Conservation (phyloP, 2,797 vertebrate genomes). For the Aviceda cuculoides region DNA sequence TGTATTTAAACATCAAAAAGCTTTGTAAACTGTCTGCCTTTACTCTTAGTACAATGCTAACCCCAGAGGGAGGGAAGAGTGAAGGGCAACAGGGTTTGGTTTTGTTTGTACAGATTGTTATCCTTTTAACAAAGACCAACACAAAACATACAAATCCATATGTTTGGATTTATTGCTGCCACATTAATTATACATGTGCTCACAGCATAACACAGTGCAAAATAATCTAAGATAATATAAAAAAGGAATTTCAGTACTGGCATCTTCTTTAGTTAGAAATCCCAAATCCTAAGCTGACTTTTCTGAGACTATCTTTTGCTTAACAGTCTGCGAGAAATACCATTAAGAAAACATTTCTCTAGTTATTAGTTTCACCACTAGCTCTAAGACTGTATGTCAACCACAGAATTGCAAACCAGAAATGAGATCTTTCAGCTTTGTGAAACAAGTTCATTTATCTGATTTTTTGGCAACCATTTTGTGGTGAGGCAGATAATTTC, state of each 20-base stretch:
- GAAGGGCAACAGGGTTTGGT: slow-evolving; percentile 20
- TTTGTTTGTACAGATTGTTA: slow-evolving; percentile 33
- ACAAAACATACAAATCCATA: slow-evolving; percentile 48
- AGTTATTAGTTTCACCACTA: neutral
- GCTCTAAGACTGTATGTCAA: neutral
- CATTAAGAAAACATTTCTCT: neutral
- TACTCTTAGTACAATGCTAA: neutral
- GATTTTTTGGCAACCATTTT: neutral
- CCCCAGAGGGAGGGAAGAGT: slow-evolving; percentile 28
- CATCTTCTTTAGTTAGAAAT: neutral
- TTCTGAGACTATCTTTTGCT: neutral
- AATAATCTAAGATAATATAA: neutral
- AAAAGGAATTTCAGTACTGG: neutral
- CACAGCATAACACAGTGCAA: neutral
- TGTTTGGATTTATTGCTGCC: slow-evolving; percentile 30
- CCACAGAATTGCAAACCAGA: neutral
- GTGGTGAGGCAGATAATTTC: neutral
- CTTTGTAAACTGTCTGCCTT: neutral
- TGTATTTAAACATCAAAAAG: neutral
- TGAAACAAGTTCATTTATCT: neutral
- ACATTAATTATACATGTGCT: slow-evolving; percentile 24
- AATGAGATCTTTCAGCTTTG: neutral
- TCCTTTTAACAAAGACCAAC: slow-evolving; percentile 42
- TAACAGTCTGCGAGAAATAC: neutral
- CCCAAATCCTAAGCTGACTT: neutral